These are phyloP conservation scores for Nasua narica DNA, from an alignment of 2,797 vertebrate species.

Conservation along the genomic window DNA sequence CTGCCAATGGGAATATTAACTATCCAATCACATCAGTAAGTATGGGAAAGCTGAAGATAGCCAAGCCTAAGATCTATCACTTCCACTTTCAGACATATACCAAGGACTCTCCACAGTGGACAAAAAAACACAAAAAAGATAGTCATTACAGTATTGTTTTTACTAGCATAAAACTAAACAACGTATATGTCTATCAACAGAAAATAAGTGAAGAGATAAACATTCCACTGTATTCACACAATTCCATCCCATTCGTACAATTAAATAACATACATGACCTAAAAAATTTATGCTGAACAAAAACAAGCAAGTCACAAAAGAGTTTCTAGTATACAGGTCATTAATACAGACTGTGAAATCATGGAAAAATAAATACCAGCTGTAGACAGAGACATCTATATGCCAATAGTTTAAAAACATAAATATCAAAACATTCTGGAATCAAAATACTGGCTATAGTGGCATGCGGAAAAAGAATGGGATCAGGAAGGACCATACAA, in stretches of 20 bases:
- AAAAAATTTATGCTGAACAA: not conserved
- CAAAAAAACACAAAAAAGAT: not conserved
- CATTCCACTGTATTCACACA: not conserved
- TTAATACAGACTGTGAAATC: not conserved
- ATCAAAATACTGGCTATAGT: not conserved
- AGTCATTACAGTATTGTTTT: not conserved
- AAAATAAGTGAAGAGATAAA: not conserved
- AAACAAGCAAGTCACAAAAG: not conserved
- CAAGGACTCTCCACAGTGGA: not conserved
- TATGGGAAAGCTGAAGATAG: not conserved
- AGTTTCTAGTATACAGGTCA: not conserved
- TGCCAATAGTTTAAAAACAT: not conserved
- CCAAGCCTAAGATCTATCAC: not conserved
- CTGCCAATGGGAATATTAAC: not conserved
- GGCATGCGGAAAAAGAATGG: not conserved
- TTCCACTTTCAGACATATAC: not conserved
- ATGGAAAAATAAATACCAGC: not conserved
- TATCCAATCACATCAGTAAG: not conserved
- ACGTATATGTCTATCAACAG: not conserved
- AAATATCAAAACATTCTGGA: not conserved
- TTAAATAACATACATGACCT: not conserved
- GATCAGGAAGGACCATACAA: not conserved
- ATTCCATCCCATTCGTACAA: not conserved
- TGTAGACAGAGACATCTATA: not conserved
- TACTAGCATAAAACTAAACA: not conserved